These are phyloP conservation scores for Prosapia bicincta DNA, from an alignment of 2,888 invertebrate genomes.

Conservation along the genomic window DNA sequence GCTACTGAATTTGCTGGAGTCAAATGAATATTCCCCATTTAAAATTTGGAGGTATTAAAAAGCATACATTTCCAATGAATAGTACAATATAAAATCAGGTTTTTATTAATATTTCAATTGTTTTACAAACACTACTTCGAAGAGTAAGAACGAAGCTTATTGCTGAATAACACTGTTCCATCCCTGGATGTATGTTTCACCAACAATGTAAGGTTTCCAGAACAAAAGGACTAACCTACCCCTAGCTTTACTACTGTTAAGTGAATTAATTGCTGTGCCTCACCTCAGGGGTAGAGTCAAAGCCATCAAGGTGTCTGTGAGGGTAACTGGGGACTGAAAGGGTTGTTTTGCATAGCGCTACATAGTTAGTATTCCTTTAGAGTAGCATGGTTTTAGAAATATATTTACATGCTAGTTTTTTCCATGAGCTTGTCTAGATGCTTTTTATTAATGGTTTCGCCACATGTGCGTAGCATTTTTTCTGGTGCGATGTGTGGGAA, in stretches of 20 bases:
- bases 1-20: no score
- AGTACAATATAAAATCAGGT: no score
- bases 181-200: no score
- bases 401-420: constrained; percentile 25
- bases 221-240: not conserved
- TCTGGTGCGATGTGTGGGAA: constrained; percentile 17
- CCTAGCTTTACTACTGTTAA: not conserved
- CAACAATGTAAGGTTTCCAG: no score
- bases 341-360: constrained; percentile 19
- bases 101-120: no score
- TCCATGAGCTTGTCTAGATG: constrained; percentile 12
- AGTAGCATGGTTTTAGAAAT: constrained; percentile 22
- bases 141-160: no score
- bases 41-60: no score
- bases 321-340: not conserved
- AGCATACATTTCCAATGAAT: no score
- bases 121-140: no score
- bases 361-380: constrained; percentile 20
- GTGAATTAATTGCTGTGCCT: not conserved
- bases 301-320: not conserved
- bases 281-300: not conserved
- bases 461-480: constrained; percentile 18
- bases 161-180: no score
- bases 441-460: constrained; percentile 27
- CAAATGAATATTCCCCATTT: no score